A percentile compares a stretch with the other conserved stretches of the same genome.
Evolutionary conservation across 2,888 invertebrate species (phyloP).

Genomic region (Drosophila monieri): DNA sequence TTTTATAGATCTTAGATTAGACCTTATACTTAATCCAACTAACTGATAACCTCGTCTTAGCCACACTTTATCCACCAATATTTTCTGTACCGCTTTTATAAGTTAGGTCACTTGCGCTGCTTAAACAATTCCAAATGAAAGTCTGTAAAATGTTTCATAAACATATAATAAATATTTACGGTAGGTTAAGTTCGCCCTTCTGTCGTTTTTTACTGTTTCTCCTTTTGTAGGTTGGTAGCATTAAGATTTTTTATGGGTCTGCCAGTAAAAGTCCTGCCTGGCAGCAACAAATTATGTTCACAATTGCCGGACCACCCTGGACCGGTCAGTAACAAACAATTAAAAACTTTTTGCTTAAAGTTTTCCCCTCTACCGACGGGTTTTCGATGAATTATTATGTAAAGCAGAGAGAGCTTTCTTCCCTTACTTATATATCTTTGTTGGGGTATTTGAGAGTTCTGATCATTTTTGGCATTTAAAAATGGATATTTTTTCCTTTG

Average conservation of each 20-base stretch:
- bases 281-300: slow-evolving; percentile 33
- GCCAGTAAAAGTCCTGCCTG: slow-evolving; percentile 10
- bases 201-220: neutral
- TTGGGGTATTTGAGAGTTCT: slow-evolving; percentile 2
- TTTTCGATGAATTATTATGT: slow-evolving; percentile 59
- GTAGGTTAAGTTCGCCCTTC: slow-evolving; percentile 57
- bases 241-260: slow-evolving; percentile 42
- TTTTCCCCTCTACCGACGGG: slow-evolving; percentile 34
- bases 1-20: slow-evolving; percentile 22
- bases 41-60: slow-evolving; percentile 15
- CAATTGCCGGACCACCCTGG: slow-evolving; percentile 35
- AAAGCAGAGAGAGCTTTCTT: slow-evolving; percentile 43
- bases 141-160: slow-evolving; percentile 81
- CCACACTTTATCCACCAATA: slow-evolving; percentile 44
- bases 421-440: slow-evolving; percentile 18
- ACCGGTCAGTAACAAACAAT: slow-evolving; percentile 56
- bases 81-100: slow-evolving; percentile 51
- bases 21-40: slow-evolving; percentile 23
- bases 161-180: slow-evolving; percentile 80
- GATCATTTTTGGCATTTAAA: neutral
- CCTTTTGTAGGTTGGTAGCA: slow-evolving; percentile 24
- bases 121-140: slow-evolving; percentile 71
- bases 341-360: slow-evolving; percentile 69
- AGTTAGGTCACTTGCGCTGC: slow-evolving; percentile 65
- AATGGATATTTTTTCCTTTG: neutral